Evolutionary conservation across 2,797 vertebrate genomes (phyloP), one percentile per base, ranked within the genome.

Genomic region (Phataginus tetradactyla): DNA sequence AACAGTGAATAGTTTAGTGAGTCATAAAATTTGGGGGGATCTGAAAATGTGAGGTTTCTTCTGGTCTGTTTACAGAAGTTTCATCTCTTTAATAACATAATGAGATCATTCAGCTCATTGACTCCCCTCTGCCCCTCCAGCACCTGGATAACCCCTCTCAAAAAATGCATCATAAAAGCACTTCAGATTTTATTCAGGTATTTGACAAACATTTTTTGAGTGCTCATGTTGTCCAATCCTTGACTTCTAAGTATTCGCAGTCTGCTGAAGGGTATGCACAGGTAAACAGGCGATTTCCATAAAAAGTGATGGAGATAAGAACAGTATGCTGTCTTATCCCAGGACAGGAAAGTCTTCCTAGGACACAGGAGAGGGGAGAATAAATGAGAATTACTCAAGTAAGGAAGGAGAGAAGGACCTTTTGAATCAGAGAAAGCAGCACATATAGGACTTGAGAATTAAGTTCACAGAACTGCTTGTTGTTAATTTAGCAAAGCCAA

Each of bases 381-480:
- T 92, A 93, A 87, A 61, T 51, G 34, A 32, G 8, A 91, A 79
- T 80, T 80, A 88, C 37, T 53, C 17, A 89, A 63, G 25, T 29
- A 86, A 78, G 53, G 74, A 85, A 86, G 25, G 23, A 49, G 34
- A 69, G 34, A 68, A 91, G 29, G 34, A 7, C 17, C 17, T 68
- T 88, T 93, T 88, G 81, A 84, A 25, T 86, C 64, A 86, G 86
- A 95, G 68, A 51, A 89, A 89, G 71, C 55, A 78, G 55, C 79
- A 37, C 59, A 7, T 45, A 32, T 18, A 57, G 83, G 61, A 63
- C 37, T 34, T 71, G 69, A 90, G 32, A 95, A 78, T 21, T 42
- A 89, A 84, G 59, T 34, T 92, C 32, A 49, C 17, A 42, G 86
- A 64, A 77, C 39, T 61, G 34, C 51, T 59, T 81, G 51, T 51